Percentiles rank a stretch among this genome's conserved stretches.
Conservation (phyloP, 2,888 invertebrate species). For the Tetramorium bicarinatum region DNA sequence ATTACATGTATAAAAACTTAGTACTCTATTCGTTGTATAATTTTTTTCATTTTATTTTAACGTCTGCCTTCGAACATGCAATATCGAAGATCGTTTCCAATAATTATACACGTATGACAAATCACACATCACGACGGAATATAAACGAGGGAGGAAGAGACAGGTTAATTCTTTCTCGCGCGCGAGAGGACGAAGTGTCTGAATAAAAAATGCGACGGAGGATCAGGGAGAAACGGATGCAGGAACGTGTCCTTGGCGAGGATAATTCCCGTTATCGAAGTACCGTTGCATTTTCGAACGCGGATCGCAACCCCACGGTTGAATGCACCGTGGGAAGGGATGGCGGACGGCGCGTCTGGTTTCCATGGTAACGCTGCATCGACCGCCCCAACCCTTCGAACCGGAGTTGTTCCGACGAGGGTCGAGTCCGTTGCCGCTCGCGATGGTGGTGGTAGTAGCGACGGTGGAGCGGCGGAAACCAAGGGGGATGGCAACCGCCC, state of each 20-base stretch:
- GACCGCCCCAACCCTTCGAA: conserved; percentile 86
- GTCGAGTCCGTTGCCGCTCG: conserved; percentile 72
- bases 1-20: too few species aligned
- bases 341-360: conserved; percentile 88
- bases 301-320: conserved; percentile 82
- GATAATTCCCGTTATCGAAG: conserved; percentile 68
- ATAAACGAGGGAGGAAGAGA: neutral
- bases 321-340: conserved; percentile 87
- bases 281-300: conserved; percentile 78
- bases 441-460: conserved; percentile 60
- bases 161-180: conserved; percentile 25
- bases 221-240: conserved; percentile 19
- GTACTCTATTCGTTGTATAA: neutral
- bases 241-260: conserved; percentile 57
- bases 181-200: conserved; percentile 10
- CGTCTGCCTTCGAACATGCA: conserved; percentile 63
- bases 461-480: conserved; percentile 39
- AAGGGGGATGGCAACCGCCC: conserved; percentile 74
- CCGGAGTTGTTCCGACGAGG: conserved; percentile 78
- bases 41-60: conserved; percentile 3
- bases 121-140: conserved; percentile 14
- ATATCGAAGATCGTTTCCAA: conserved; percentile 73
- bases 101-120: conserved; percentile 33
- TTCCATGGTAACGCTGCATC: conserved; percentile 88
- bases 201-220: conserved; percentile 44